A percentile compares a stretch with the other conserved stretches of the same genome.
Evolutionary conservation across 2,888 invertebrate species (phyloP).

Genomic region (Cerastis rubricosa): DNA sequence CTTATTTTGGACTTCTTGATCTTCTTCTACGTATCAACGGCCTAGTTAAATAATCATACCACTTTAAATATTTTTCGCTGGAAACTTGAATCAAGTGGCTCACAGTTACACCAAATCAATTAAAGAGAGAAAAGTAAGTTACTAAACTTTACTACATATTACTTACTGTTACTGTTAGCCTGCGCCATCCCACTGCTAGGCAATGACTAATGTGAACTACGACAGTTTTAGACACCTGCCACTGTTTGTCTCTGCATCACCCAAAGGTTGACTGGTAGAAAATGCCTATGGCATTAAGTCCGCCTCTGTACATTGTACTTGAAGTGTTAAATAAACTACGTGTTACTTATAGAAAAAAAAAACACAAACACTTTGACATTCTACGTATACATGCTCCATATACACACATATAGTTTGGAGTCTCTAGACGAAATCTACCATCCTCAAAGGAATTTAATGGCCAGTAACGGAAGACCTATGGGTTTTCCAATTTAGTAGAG

Average conservation of each 20-base stretch:
- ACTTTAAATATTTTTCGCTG: not conserved
- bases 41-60: not conserved
- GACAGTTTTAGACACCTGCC: no score
- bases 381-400: not conserved
- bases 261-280: no score
- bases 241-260: no score
- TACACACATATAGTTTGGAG: not conserved
- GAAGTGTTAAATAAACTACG: no score
- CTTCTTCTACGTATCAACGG: not conserved
- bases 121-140: not conserved
- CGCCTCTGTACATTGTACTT: no score
- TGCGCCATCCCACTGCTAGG: no score
- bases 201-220: no score
- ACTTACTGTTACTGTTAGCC: not conserved
- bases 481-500: not conserved
- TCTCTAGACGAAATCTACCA: not conserved
- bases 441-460: constrained; percentile 9
- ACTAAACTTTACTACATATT: not conserved
- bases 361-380: not conserved
- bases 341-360: not conserved
- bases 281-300: no score
- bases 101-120: no score
- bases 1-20: not conserved
- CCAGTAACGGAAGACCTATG: not conserved
- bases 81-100: not conserved